Evolutionary conservation across 2,888 invertebrate species (phyloP).

Genomic region (Eurytoma californica): DNA sequence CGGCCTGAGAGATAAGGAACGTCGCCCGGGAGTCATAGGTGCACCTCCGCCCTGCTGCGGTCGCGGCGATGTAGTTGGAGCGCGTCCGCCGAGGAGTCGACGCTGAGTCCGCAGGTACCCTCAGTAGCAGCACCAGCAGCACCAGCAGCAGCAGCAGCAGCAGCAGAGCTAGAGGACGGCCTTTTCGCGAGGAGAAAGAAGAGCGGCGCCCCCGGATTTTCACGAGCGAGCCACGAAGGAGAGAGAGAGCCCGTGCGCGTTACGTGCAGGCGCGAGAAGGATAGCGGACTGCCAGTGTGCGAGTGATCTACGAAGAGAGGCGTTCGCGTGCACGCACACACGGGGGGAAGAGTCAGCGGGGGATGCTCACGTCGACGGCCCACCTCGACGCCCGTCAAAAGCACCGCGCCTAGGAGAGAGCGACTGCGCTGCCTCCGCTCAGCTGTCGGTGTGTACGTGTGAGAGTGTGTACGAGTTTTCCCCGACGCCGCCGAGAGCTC

Average conservation of each 20-base stretch:
- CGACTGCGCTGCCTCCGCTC: background rate
- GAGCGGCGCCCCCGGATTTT: no score
- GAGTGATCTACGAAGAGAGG: background rate
- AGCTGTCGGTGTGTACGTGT: background rate
- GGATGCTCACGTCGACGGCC: no score
- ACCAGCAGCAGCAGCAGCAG: no score
- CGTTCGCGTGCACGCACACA: slow-evolving; percentile 4
- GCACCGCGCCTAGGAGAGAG: no score
- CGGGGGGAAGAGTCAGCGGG: no score
- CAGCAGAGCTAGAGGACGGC: no score
- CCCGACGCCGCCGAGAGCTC: background rate
- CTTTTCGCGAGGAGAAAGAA: background rate
- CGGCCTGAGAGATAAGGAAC: background rate
- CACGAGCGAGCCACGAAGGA: background rate
- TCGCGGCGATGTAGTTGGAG: slow-evolving; percentile 3
- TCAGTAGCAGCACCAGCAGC: no score
- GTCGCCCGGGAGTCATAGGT: background rate
- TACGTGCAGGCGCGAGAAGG: background rate
- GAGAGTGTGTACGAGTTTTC: background rate
- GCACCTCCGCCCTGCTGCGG: no score
- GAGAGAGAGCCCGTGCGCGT: background rate
- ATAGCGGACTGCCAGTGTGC: background rate
- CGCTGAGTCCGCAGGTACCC: no score
- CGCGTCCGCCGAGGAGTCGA: no score
- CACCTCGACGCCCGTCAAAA: no score